Evolutionary conservation across 1,140 invertebrate species (phyloP).

Genomic region (Saccostrea echinata): DNA sequence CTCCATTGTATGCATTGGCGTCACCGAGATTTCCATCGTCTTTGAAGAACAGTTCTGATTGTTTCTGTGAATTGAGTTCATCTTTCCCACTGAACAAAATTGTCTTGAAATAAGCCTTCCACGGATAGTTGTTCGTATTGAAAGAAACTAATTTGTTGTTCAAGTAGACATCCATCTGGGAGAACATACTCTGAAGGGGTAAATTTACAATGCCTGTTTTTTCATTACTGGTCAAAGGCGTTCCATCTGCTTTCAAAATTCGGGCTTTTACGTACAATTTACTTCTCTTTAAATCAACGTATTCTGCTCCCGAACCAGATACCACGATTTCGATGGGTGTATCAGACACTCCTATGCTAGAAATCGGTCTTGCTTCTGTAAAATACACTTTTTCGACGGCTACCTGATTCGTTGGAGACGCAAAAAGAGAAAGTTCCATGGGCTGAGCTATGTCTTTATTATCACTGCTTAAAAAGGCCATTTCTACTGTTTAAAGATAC

Average conservation of each 20-base stretch:
- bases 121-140: no score
- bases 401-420: not conserved
- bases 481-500: conserved; percentile 18
- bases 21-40: no score
- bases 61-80: no score
- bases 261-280: conserved; percentile 50
- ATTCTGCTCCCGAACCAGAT: conserved; percentile 42
- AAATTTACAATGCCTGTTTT: not conserved
- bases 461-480: conserved; percentile 52
- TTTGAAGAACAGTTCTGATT: no score
- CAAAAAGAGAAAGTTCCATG: no score
- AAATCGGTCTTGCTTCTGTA: conserved; percentile 49
- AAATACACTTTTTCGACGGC: conserved; percentile 49
- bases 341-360: conserved; percentile 13
- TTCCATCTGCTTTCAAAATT: conserved; percentile 54
- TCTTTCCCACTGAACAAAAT: no score
- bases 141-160: no score
- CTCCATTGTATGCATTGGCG: no score
- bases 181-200: conserved; percentile 44
- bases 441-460: conserved; percentile 54
- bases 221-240: conserved; percentile 26
- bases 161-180: conserved; percentile 57
- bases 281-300: conserved; percentile 52
- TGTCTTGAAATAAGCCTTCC: conserved; percentile 40
- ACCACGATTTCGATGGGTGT: conserved; percentile 50